These are phyloP conservation scores for Zaprionus davidi DNA, from an alignment of 1,140 invertebrate genomes.

Conservation along the genomic window DNA sequence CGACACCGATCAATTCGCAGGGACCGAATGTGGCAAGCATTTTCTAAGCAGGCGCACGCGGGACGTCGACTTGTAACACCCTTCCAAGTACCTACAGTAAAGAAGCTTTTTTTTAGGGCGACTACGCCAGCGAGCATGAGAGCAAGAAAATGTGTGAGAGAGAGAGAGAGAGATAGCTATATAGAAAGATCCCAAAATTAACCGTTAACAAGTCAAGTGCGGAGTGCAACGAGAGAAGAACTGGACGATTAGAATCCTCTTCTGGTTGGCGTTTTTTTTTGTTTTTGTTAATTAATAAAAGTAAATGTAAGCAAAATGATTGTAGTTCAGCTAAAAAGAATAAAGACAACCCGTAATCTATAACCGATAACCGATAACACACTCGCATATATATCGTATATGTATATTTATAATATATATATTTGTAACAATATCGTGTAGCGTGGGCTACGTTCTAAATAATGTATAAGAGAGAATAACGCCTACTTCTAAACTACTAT, in stretches of 20 bases:
- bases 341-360: constrained; percentile 52
- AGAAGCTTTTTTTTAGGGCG: background rate
- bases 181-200: constrained; percentile 16
- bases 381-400: constrained; percentile 33
- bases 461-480: constrained; percentile 58
- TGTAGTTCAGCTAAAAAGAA: constrained; percentile 22
- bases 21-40: constrained; percentile 81
- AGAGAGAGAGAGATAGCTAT: background rate
- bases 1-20: constrained; percentile 74
- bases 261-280: constrained; percentile 15
- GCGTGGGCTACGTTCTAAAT: constrained; percentile 54
- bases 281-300: constrained; percentile 31
- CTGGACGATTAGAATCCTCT: background rate
- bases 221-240: background rate
- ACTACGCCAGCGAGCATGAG: background rate
- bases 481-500: constrained; percentile 45
- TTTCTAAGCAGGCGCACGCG: constrained; percentile 55
- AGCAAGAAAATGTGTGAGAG: background rate
- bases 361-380: constrained; percentile 4
- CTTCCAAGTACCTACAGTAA: constrained; percentile 60
- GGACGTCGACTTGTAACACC: constrained; percentile 30
- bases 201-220: constrained; percentile 27
- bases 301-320: constrained; percentile 14
- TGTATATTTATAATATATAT: constrained; percentile 30
- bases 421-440: constrained; percentile 53